Evolutionary conservation across 2,888 invertebrate genomes (phyloP), one percentile per base, ranked within the genome.

Genomic region (Harpalus rubripes): DNA sequence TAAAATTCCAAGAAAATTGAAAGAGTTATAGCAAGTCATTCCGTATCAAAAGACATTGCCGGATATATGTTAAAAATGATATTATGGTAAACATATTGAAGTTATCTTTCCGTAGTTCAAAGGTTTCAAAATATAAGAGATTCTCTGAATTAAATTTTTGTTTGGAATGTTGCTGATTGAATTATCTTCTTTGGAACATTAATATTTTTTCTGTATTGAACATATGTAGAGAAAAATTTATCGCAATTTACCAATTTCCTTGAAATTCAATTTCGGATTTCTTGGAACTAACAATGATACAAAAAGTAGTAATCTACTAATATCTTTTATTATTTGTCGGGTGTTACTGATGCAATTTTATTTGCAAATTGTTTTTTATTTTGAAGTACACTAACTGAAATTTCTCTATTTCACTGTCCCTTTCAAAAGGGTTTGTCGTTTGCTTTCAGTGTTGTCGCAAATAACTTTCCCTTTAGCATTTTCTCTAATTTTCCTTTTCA

Each of bases 61-160:
- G 39, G 68, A 68, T 63, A 63, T 63, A 12, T n/a, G 1, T 68
- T 15, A 41, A 68, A 68, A 68, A 39, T 68, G 68, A 32, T 3
- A 12, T 32, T 32, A 68, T 68, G 39, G 68, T 68, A 68, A 68
- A 68, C 68, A 68, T 26, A 63, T 10, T 26, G 68, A 68, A 68
- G 12, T 68, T 68, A 68, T 68, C 68, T 68, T n/a, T 68, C 39
- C 68, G n/a, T 32, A 32, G 68, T 68, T 68, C 68, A 68, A 68
- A 68, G 68, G 68, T 68, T 39, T 15, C 32, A 68, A 68, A 68
- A 68, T 68, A 68, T 68, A 1, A 68, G 6, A 68, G 6, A 39
- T 68, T 68, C 68, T 68, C 6, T n/a, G 68, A 68, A 39, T 68
- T 68, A 6, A 39, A 7, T 15, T 68, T 68, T 68, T 32, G 39